Evolutionary conservation across 2,797 vertebrate species (phyloP).

Genomic region (Coreius guichenoti): DNA sequence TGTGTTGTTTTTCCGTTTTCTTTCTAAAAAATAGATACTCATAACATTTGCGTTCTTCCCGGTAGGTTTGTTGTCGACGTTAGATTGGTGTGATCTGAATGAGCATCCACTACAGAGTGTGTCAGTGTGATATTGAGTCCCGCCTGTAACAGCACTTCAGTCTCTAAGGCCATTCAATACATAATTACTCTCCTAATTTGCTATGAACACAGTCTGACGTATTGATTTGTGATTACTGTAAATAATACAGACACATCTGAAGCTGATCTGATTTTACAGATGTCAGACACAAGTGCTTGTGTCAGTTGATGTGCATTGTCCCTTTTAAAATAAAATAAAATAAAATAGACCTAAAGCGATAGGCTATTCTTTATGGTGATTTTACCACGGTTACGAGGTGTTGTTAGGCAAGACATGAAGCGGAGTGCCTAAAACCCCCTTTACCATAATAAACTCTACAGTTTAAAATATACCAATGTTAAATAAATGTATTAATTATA

Average conservation of each 20-base stretch:
- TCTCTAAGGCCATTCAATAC: conserved; percentile 52
- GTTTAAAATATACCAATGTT: not conserved
- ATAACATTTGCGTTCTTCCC: not conserved
- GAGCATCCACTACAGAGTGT: not conserved
- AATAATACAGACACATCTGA: conserved; percentile 54
- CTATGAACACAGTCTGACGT: conserved; percentile 53
- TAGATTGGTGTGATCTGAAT: not conserved
- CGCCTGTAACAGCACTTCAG: conserved; percentile 39
- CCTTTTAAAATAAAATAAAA: not conserved
- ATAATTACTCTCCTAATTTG: conserved; percentile 62
- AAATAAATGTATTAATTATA: not conserved
- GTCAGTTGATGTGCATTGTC: not conserved
- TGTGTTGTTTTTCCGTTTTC: not conserved
- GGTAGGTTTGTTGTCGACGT: not conserved
- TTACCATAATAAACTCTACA: not conserved
- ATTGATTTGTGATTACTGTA: conserved; percentile 62
- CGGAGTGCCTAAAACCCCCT: not conserved
- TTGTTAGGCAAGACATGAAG: not conserved
- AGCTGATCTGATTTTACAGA: conserved; percentile 61
- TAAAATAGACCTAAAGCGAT: not conserved
- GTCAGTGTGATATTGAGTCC: not conserved
- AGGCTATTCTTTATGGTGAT: not conserved
- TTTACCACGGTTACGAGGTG: not conserved
- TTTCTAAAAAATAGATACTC: not conserved
- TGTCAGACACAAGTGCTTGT: not conserved